phyloP scores from a whole-genome alignment of 2,797 vertebrate genomes.

The Saxicola maurus region DNA sequence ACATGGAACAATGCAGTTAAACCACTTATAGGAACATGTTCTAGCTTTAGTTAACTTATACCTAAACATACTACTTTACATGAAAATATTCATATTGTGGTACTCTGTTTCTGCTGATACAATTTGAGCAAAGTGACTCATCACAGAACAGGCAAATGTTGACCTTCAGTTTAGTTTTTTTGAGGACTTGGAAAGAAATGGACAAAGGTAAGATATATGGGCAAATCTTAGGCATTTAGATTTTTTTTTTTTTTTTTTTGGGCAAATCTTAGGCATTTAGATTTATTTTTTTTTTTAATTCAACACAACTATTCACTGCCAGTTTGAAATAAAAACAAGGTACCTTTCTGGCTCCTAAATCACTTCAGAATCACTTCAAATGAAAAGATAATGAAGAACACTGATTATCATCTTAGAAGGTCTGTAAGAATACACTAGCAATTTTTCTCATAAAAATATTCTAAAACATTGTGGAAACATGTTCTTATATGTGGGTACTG shows the following conservation, averaged over 20 bases:
- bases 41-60: neutral
- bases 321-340: neutral
- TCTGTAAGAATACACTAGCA: neutral
- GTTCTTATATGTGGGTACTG: constrained; percentile 51
- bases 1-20: constrained; percentile 25
- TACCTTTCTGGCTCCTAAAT: neutral
- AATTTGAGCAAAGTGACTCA: neutral
- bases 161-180: neutral
- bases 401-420: neutral
- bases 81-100: neutral
- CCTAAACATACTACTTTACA: neutral
- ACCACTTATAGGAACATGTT: constrained; percentile 60
- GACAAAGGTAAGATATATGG: neutral
- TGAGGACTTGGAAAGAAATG: neutral
- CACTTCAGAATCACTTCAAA: neutral
- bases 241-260: neutral
- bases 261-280: neutral
- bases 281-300: neutral
- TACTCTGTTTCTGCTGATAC: neutral
- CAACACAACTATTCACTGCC: neutral
- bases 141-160: neutral
- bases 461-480: constrained; percentile 16
- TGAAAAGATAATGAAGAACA: neutral
- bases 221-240: neutral
- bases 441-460: neutral